These are phyloP conservation scores for Pithys albifrons DNA, from an alignment of 2,113 vertebrate genomes.

Conservation along the genomic window DNA sequence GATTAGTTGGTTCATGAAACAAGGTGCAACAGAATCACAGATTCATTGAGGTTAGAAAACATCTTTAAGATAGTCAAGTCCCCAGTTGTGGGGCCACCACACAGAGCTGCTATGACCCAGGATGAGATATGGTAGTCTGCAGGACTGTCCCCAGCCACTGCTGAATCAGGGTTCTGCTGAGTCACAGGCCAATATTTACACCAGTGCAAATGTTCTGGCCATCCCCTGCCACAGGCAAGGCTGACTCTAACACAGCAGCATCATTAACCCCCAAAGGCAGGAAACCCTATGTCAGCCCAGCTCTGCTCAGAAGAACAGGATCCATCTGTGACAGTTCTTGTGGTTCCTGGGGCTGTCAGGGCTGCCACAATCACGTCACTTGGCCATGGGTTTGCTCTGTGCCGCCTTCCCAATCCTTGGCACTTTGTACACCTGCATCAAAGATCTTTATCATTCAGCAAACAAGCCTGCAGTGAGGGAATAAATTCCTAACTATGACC, in stretches of 20 bases:
- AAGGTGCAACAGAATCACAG: neutral
- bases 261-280: neutral
- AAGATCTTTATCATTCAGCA: conserved; percentile 49
- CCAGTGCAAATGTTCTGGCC: neutral
- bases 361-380: neutral
- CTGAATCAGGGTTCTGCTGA: neutral
- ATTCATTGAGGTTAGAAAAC: neutral
- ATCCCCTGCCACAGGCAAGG: neutral
- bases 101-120: neutral
- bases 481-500: conserved; percentile 32
- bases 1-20: neutral
- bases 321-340: neutral
- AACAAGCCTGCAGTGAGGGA: neutral
- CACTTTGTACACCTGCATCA: conserved; percentile 50
- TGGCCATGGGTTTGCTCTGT: neutral
- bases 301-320: neutral
- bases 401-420: neutral
- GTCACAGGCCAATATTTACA: neutral
- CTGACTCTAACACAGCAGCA: neutral
- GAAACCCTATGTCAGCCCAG: neutral
- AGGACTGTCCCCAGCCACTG: neutral
- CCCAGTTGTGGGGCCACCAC: rapidly evolving
- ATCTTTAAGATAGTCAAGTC: neutral
- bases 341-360: neutral
- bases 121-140: rapidly evolving